A percentile compares a stretch with the other conserved stretches of the same genome.
Conservation (phyloP, 2,113 vertebrate genomes). For the Amphilophus citrinellus region DNA sequence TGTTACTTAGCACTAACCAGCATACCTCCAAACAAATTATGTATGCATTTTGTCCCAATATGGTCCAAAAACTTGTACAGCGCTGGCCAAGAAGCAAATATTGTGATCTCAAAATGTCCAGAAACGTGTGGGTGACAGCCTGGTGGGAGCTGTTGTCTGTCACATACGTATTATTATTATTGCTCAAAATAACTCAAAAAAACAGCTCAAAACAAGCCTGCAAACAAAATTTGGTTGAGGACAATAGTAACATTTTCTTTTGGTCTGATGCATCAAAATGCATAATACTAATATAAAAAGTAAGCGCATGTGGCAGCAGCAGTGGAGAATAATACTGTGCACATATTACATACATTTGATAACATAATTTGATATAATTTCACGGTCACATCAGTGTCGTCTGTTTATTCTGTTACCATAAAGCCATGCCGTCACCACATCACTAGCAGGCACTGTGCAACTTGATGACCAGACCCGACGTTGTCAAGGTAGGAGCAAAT, state of each 20-base stretch:
- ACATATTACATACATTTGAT: background rate
- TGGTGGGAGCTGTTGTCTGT: background rate
- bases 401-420: too few species aligned
- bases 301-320: background rate
- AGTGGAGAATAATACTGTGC: background rate
- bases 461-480: background rate
- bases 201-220: background rate
- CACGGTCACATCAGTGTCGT: background rate
- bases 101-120: background rate
- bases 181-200: background rate
- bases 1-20: background rate
- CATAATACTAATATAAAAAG: rapidly evolving
- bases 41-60: too few species aligned
- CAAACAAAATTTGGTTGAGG: background rate
- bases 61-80: too few species aligned
- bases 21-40: background rate
- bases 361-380: background rate
- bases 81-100: background rate
- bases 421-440: too few species aligned
- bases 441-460: background rate
- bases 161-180: background rate
- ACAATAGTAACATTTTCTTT: background rate
- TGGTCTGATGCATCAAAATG: background rate
- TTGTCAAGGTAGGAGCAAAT: background rate
- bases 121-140: background rate